A percentile compares a stretch with the other conserved stretches of the same genome.
These are phyloP conservation scores for Burhinus oedicnemus DNA, from an alignment of 2,113 vertebrate genomes.

Conservation along the genomic window DNA sequence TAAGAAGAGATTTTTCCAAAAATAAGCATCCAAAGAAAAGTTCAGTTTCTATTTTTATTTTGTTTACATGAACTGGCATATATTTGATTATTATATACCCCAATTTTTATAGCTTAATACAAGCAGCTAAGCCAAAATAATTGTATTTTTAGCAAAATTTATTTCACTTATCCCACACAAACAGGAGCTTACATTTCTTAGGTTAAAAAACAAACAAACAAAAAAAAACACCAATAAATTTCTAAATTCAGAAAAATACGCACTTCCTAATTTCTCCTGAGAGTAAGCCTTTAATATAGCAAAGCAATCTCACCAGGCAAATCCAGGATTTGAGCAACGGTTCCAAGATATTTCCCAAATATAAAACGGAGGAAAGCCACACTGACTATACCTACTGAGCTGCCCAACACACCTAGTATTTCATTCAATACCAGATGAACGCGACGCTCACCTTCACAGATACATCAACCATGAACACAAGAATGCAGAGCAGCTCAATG, in stretches of 20 bases:
- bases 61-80: background rate
- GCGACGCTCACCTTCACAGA: slow-evolving; percentile 83
- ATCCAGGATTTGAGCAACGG: background rate
- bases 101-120: background rate
- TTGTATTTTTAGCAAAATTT: background rate
- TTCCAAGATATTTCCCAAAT: background rate
- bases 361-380: background rate
- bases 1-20: background rate
- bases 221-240: too few species aligned
- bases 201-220: background rate
- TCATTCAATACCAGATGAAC: accelerated
- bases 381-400: background rate
- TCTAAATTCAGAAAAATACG: background rate
- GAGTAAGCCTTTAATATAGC: background rate
- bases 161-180: background rate
- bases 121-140: background rate
- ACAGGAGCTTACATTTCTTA: background rate
- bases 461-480: slow-evolving; percentile 81
- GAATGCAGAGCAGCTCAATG: slow-evolving; percentile 85
- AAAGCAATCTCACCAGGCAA: background rate
- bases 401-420: background rate
- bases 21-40: background rate
- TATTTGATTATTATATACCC: background rate
- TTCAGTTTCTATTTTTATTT: background rate
- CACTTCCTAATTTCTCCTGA: background rate